A percentile compares a stretch with the other conserved stretches of the same genome.
Conservation (phyloP, 2,797 vertebrate species). For the Schizopygopsis malacanthus region DNA sequence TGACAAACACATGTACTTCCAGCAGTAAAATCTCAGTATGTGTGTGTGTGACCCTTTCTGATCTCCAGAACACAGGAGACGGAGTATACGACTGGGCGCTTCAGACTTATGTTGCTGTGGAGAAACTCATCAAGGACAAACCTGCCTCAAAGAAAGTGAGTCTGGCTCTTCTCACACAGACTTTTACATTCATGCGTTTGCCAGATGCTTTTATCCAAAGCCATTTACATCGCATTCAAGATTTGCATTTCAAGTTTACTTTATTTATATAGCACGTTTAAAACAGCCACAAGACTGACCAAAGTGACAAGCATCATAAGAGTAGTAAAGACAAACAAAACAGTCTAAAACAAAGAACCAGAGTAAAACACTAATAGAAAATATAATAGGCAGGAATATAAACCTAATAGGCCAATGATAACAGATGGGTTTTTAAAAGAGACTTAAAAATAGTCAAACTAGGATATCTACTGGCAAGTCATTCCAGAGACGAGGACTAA, state of each 20-base stretch:
- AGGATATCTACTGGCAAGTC: no score
- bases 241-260: background rate
- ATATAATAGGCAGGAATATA: no score
- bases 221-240: background rate
- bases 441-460: no score
- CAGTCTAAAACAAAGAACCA: no score
- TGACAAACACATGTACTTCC: background rate
- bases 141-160: conserved; percentile 66
- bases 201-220: no score
- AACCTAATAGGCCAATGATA: no score
- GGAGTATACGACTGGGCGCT: conserved; percentile 86
- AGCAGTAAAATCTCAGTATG: background rate
- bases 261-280: no score
- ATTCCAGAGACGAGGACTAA: no score
- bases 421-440: background rate
- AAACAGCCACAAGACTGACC: no score
- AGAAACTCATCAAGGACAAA: conserved; percentile 78
- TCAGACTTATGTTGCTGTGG: conserved; percentile 83
- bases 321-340: no score
- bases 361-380: no score
- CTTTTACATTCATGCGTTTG: background rate
- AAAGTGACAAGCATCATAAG: no score
- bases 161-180: background rate
- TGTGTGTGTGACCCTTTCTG: conserved; percentile 24
- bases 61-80: conserved; percentile 78